A percentile compares a stretch with the other conserved stretches of the same genome.
Evolutionary conservation across 2,888 invertebrate genomes (phyloP).

Genomic region (Agrypnus murinus): DNA sequence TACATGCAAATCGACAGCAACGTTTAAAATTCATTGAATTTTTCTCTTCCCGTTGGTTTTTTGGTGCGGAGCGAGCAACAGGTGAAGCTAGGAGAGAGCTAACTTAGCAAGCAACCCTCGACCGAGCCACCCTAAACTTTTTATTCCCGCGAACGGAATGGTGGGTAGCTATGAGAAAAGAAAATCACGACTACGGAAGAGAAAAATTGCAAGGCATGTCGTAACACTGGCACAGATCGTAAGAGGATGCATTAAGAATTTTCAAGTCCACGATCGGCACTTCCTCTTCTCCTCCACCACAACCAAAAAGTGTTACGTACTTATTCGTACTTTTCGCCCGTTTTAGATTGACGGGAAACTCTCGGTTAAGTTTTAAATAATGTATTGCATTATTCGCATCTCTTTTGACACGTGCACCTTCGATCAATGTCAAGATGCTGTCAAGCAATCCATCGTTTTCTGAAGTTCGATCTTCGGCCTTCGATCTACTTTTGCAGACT

Average conservation of each 20-base stretch:
- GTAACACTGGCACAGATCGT: constrained; percentile 65
- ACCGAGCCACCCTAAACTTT: constrained; percentile 57
- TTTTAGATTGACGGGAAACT: background rate
- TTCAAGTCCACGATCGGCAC: constrained; percentile 17
- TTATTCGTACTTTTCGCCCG: constrained; percentile 5
- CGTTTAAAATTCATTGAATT: constrained; percentile 68
- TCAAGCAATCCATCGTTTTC: constrained; percentile 68
- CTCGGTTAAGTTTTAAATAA: constrained; percentile 55
- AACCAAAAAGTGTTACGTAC: constrained; percentile 16
- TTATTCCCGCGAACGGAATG: constrained; percentile 56
- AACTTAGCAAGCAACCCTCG: constrained; percentile 54
- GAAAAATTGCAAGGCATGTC: constrained; percentile 69
- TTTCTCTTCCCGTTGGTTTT: constrained; percentile 63
- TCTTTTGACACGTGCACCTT: constrained; percentile 65
- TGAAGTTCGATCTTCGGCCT: constrained; percentile 65
- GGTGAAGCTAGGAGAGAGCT: constrained; percentile 59
- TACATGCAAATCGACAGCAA: constrained; percentile 58
- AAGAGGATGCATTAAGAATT: constrained; percentile 55
- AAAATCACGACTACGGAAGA: constrained; percentile 61
- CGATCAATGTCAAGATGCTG: constrained; percentile 67
- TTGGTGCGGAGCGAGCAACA: constrained; percentile 61
- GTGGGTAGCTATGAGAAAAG: constrained; percentile 51
- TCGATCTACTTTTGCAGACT: constrained; percentile 63
- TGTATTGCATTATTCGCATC: constrained; percentile 60
- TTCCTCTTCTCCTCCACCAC: background rate